Evolutionary conservation across 1,140 invertebrate species (phyloP).

Genomic region (Gyrodactylus bullatarudis): DNA sequence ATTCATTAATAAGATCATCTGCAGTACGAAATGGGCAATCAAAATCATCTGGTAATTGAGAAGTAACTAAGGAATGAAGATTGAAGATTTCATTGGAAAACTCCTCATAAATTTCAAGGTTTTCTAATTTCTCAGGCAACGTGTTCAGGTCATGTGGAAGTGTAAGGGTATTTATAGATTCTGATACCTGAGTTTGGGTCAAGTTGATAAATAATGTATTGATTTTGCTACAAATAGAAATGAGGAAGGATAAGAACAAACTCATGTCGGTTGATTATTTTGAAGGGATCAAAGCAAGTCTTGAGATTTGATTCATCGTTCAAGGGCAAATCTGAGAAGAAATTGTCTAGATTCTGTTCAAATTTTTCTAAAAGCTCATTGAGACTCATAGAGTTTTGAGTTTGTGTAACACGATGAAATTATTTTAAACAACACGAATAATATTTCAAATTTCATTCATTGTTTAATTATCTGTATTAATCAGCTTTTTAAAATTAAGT

Average conservation of each 20-base stretch:
- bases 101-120: background rate
- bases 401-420: background rate
- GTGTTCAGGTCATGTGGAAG: background rate
- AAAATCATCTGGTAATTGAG: background rate
- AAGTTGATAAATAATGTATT: too few species aligned
- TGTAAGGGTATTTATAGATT: too few species aligned
- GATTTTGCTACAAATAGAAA: too few species aligned
- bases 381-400: background rate
- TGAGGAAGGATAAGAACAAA: too few species aligned
- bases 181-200: too few species aligned
- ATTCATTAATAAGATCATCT: background rate
- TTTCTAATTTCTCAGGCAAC: background rate
- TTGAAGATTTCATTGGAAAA: background rate
- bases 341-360: background rate
- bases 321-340: background rate
- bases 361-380: background rate
- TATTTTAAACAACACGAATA: background rate
- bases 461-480: too few species aligned
- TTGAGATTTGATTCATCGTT: background rate
- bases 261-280: background rate
- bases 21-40: background rate
- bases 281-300: background rate
- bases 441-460: too few species aligned
- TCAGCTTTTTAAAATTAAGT: too few species aligned
- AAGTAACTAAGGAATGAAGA: background rate